Conservation (phyloP, 2,113 vertebrate species). For the Cephalophus harveyi region DNA sequence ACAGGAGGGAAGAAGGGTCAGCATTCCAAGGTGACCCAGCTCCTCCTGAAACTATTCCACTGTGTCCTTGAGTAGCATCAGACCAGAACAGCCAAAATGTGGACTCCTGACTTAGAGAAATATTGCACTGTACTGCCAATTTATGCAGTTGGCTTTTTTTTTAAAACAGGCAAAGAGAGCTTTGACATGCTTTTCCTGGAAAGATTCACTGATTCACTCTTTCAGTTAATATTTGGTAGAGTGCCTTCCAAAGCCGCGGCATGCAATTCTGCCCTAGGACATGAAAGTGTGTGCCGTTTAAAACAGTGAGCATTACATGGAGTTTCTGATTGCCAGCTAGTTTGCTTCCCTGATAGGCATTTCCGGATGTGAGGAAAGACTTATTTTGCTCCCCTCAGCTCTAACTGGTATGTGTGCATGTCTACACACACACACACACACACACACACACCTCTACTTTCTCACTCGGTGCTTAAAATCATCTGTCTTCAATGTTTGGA, state of each 20-base stretch:
- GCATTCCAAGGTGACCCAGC: background rate
- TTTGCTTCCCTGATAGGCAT: conserved; percentile 24
- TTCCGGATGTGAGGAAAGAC: conserved; percentile 42
- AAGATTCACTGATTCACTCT: conserved; percentile 34
- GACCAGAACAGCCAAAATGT: background rate
- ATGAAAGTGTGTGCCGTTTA: background rate
- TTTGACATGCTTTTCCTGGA: conserved; percentile 48
- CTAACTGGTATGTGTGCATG: background rate
- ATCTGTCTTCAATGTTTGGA: background rate
- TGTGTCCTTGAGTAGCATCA: background rate
- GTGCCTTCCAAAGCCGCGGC: background rate
- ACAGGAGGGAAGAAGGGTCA: background rate
- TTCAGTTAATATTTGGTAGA: conserved; percentile 16
- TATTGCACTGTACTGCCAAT: background rate
- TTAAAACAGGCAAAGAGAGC: background rate
- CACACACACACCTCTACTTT: too few species aligned
- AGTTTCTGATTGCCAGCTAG: conserved; percentile 17
- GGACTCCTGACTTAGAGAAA: background rate
- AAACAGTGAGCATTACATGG: background rate
- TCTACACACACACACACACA: too few species aligned
- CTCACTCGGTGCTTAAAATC: too few species aligned
- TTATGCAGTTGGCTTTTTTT: background rate
- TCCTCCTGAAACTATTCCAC: background rate
- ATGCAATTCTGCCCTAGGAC: background rate
- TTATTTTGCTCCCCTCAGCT: background rate